These are phyloP conservation scores for Chaetodon auriga DNA, from an alignment of 2,113 vertebrate species.

Conservation along the genomic window DNA sequence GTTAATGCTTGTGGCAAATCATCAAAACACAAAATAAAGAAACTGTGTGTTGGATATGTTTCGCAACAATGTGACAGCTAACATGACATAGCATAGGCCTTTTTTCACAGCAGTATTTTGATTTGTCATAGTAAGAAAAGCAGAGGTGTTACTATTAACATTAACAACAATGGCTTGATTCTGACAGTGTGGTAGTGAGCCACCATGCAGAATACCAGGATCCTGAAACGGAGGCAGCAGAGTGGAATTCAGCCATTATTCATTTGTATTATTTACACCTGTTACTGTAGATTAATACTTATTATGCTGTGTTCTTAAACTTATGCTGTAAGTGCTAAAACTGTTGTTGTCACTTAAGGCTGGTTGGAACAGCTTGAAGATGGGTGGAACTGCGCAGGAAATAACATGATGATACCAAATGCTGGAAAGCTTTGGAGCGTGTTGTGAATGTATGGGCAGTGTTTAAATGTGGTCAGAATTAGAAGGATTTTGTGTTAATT, in stretches of 20 bases:
- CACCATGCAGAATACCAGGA: background rate
- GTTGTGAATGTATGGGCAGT: background rate
- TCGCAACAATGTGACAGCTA: background rate
- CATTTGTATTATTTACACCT: background rate
- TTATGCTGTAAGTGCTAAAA: background rate
- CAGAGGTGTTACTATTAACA: too few relatives aligned
- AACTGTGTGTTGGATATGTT: background rate
- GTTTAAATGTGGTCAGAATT: slow-evolving; percentile 1
- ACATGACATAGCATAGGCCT: background rate
- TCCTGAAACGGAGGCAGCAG: background rate
- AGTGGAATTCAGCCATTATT: background rate
- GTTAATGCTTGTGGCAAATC: background rate
- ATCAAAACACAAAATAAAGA: background rate
- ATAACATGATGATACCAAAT: too few relatives aligned
- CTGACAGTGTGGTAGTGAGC: background rate
- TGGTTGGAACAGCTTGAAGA: too few relatives aligned
- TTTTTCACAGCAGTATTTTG: background rate
- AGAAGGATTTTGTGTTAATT: slow-evolving; percentile 26
- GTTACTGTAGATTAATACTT: background rate
- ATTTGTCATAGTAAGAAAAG: background rate
- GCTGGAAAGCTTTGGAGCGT: slow-evolving; percentile 2
- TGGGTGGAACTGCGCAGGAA: too few relatives aligned
- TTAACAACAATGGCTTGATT: too few relatives aligned
- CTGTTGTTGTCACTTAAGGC: slow-evolving; percentile 2
- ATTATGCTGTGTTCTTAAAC: background rate